Base-by-base conservation (phyloP, 2,888 invertebrate genomes). In the Petrolisthes cinctipes region DNA sequence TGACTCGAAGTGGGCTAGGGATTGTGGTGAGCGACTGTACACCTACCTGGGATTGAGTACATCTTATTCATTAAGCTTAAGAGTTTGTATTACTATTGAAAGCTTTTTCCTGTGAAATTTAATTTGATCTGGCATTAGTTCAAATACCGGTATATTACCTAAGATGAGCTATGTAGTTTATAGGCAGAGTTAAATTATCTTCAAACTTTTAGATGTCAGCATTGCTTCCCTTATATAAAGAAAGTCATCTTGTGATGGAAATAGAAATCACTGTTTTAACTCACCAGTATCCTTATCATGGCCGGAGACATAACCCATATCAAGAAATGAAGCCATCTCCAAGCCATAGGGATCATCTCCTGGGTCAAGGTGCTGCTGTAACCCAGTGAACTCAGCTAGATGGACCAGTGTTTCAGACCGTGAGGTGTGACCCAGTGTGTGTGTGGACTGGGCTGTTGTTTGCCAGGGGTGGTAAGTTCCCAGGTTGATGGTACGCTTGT, bases 401-500 rank as follows among this genome's bases (percentile, higher is more conserved):
- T 86, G 76, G 17, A 90, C 87, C 14, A 91, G 79, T 78, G 83
- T 57, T 0, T 17, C 51, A 53, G 85, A 56, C 23, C 61, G 82
- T 23, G 51, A 14, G 11, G 91, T 89, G 78, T 89, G 91, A 1
- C 86, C 71, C 7, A 90, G 78, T 2, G 66, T 57, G 82, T 89
- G 68, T 23, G 86, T 80, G 11, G 53, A 5, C 83, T 91, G 91
- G n/a, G 86, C 73, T 4, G 82, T 82, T 11, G 88, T 87, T 51
- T 91, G 90, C 90, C 90, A 91, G 3, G 90, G 89, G 4, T 89
- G 90, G 83, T 87, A 91, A 0, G 66, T 80, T 51, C 86, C 83
- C 5, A 91, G 53, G 61, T 89, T 53, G 17, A 89, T 82, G 9
- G 4, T 4, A 23, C 54, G 17, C 14, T 23, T n/a, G 54, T 56